Evolutionary conservation across 1,140 invertebrate genomes (phyloP).

Genomic region (Rhynchophorus ferrugineus): DNA sequence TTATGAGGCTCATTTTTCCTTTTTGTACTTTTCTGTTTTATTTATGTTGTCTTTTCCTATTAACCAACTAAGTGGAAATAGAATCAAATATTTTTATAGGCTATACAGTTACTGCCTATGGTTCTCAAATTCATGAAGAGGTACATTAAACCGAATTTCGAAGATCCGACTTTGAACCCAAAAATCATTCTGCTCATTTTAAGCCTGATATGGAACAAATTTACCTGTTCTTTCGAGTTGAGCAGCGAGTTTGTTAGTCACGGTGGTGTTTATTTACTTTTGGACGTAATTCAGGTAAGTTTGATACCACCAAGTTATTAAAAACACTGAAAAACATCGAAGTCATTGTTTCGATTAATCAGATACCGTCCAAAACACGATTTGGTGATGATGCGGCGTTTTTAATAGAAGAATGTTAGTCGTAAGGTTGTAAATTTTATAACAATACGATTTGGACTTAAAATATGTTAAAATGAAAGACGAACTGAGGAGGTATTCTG

Average conservation of each 20-base stretch:
- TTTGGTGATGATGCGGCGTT: no score
- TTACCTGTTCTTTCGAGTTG: background rate
- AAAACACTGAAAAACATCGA: no score
- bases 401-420: no score
- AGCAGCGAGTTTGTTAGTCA: slow-evolving; percentile 11
- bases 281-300: slow-evolving; percentile 20
- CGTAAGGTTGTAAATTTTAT: no score
- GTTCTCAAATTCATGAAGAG: slow-evolving; percentile 17
- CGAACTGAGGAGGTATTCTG: no score
- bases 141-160: slow-evolving; percentile 6
- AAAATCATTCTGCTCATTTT: slow-evolving; percentile 14
- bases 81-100: slow-evolving; percentile 5
- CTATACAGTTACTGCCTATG: background rate
- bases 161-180: slow-evolving; percentile 5
- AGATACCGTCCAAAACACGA: no score
- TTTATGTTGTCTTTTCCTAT: background rate
- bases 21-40: no score
- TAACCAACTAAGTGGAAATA: background rate
- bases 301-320: background rate
- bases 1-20: no score
- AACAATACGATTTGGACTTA: no score
- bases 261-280: slow-evolving; percentile 17
- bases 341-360: no score
- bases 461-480: no score
- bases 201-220: slow-evolving; percentile 21